Conservation (phyloP, 2,797 vertebrate species). For the Enteromius unitaeniatus region DNA sequence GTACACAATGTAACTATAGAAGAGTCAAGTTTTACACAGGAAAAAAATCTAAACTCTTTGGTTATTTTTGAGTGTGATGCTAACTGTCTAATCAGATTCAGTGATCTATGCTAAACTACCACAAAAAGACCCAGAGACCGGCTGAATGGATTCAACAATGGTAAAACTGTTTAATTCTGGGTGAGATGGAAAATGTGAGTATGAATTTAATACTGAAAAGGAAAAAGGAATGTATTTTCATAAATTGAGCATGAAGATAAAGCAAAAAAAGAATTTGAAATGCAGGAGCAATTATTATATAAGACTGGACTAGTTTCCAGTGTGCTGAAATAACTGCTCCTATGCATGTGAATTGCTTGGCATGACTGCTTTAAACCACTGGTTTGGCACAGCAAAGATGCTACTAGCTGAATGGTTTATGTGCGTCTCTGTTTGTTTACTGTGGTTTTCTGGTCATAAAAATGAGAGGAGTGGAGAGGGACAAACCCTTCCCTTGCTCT, state of each 20-base stretch:
- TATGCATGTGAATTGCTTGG: slow-evolving; percentile 42
- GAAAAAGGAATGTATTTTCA: not conserved
- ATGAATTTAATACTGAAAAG: not conserved
- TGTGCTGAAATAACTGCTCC: slow-evolving; percentile 41
- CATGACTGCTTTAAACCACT: slow-evolving; percentile 56
- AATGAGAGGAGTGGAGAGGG: slow-evolving; percentile 74
- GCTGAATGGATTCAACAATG: too few relatives aligned
- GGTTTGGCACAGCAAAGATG: slow-evolving; percentile 65
- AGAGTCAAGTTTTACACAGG: too few relatives aligned
- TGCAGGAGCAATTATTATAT: slow-evolving; percentile 3
- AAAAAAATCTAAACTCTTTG: too few relatives aligned
- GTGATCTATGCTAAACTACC: too few relatives aligned
- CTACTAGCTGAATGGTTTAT: slow-evolving; percentile 74
- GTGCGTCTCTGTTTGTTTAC: slow-evolving; percentile 81
- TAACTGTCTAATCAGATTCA: too few relatives aligned
- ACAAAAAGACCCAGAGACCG: too few relatives aligned
- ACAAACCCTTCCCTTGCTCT: slow-evolving; percentile 46
- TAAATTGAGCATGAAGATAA: not conserved
- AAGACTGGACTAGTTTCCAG: slow-evolving; percentile 41
- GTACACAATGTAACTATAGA: too few relatives aligned
- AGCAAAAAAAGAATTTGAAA: not conserved
- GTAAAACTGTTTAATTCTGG: too few relatives aligned
- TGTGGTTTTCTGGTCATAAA: slow-evolving; percentile 81
- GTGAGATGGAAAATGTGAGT: too few relatives aligned
- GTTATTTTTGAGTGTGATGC: too few relatives aligned